Conservation (phyloP, 2,797 vertebrate species). For the Crax fasciolata region DNA sequence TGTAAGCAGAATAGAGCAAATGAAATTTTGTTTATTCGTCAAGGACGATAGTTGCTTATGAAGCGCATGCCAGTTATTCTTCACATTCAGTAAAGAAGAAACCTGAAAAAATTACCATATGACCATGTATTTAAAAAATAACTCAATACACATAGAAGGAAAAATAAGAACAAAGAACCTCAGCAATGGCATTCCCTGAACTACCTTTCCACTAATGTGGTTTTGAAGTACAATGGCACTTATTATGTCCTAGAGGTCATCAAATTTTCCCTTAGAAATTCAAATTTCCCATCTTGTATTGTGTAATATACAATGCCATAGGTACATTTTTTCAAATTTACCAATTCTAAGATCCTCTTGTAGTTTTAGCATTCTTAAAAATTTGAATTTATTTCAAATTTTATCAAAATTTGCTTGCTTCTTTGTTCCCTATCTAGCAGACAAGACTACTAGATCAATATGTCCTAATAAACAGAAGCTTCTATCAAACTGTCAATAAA, state of each 20-base stretch:
- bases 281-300: not conserved
- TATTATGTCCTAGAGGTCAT: not conserved
- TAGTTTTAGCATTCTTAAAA: not conserved
- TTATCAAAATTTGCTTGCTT: rapidly evolving
- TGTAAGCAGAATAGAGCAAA: not conserved
- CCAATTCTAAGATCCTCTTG: not conserved
- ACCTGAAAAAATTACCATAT: rapidly evolving
- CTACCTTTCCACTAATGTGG: not conserved
- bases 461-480: not conserved
- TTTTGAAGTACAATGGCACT: not conserved
- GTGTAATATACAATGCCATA: not conserved
- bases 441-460: not conserved
- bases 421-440: not conserved
- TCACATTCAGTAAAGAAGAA: not conserved
- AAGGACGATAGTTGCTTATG: not conserved
- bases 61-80: not conserved
- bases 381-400: not conserved
- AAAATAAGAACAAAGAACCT: not conserved
- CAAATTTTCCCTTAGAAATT: not conserved
- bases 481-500: not conserved
- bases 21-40: not conserved
- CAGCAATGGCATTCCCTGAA: not conserved
- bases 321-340: not conserved
- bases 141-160: not conserved
- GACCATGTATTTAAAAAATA: not conserved